These are phyloP conservation scores for Monopis laevigella DNA, from an alignment of 2,888 invertebrate species.

Conservation along the genomic window DNA sequence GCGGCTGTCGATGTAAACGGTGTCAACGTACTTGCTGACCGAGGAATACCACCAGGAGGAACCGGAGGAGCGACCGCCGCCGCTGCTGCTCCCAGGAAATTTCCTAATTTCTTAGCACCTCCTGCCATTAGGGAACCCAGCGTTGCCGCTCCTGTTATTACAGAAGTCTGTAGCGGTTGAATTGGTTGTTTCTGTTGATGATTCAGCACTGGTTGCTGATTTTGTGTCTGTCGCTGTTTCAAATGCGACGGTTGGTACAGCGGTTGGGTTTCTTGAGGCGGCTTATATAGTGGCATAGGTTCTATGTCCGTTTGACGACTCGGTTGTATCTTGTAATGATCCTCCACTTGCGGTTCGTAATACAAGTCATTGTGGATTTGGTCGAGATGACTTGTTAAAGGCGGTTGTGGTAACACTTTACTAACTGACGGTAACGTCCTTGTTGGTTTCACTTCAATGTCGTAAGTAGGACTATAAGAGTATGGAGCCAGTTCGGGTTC, in stretches of 20 bases:
- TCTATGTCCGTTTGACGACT: constrained; percentile 24
- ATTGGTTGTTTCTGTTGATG: constrained; percentile 43
- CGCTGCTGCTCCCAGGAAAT: constrained; percentile 58
- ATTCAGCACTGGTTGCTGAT: constrained; percentile 25
- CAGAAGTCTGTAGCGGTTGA: constrained; percentile 49
- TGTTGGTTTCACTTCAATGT: constrained; percentile 37
- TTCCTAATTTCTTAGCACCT: constrained; percentile 59
- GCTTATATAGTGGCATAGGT: constrained; percentile 26
- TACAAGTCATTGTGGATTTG: constrained; percentile 19
- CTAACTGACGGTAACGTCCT: constrained; percentile 41
- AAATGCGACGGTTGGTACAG: constrained; percentile 25
- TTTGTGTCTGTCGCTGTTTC: constrained; percentile 20
- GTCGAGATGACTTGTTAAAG: constrained; percentile 31
- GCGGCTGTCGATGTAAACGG: constrained; percentile 35
- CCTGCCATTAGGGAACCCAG: constrained; percentile 60
- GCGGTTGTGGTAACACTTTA: constrained; percentile 41
- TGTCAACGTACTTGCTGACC: constrained; percentile 28
- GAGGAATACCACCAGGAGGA: constrained; percentile 26
- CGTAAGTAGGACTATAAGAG: constrained; percentile 44
- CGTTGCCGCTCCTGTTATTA: constrained; percentile 55
- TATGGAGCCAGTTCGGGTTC: constrained; percentile 47
- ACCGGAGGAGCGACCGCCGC: constrained; percentile 49
- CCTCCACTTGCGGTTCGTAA: constrained; percentile 24
- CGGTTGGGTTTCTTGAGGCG: constrained; percentile 21
- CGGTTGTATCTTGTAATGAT: constrained; percentile 28